phyloP scores from a whole-genome alignment of 2,797 vertebrate species.

The Diglossa cyanea region DNA sequence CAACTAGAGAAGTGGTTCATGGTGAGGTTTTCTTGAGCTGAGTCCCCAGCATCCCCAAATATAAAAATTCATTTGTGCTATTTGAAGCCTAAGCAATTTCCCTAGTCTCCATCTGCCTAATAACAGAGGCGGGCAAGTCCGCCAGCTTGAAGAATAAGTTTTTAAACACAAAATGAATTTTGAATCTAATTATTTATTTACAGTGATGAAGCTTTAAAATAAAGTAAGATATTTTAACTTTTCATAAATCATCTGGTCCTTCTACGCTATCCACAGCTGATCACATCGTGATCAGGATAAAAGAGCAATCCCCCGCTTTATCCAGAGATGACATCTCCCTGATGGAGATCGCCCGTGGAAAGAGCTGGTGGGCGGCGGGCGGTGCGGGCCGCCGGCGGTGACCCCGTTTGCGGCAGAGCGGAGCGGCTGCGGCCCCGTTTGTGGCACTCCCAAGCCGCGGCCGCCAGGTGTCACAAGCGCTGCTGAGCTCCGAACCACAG shows the following conservation, averaged over 20 bases:
- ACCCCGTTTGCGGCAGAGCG: slow-evolving; percentile 74
- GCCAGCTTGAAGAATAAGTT: slow-evolving; percentile 19
- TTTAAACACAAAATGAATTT: slow-evolving; percentile 41
- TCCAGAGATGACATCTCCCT: background rate
- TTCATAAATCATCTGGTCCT: slow-evolving; percentile 56
- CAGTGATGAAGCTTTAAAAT: background rate
- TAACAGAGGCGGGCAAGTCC: background rate
- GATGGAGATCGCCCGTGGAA: background rate
- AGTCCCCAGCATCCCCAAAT: background rate
- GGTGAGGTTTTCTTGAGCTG: background rate
- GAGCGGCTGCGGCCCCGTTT: background rate
- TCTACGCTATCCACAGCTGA: background rate
- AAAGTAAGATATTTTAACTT: slow-evolving; percentile 50
- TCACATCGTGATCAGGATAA: background rate
- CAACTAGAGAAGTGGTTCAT: background rate
- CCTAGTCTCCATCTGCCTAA: slow-evolving; percentile 5
- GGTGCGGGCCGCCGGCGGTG: slow-evolving; percentile 53
- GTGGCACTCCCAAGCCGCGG: background rate
- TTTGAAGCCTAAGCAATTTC: background rate
- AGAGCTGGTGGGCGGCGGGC: slow-evolving; percentile 17
- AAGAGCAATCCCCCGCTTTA: background rate
- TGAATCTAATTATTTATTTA: slow-evolving; percentile 53
- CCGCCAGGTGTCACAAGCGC: background rate
- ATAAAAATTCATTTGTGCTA: slow-evolving; percentile 7
- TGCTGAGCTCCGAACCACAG: background rate